phyloP scores from a whole-genome alignment of 2,113 vertebrate species.

The Hemicordylus capensis region DNA sequence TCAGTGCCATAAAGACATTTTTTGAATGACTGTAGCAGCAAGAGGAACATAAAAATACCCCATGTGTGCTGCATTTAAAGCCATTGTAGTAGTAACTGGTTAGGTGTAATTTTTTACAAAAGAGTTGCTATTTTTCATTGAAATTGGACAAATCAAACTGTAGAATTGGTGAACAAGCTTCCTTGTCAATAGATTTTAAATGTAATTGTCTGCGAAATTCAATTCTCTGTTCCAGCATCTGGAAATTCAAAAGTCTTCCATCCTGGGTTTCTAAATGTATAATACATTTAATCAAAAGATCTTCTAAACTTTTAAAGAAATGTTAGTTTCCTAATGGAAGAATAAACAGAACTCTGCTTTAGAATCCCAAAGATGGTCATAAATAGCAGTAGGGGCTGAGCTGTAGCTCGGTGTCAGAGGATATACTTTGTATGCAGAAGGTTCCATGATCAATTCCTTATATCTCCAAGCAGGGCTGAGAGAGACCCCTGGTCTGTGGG shows the following conservation, averaged over 20 bases:
- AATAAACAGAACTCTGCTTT: background rate
- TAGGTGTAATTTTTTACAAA: background rate
- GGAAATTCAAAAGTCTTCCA: too few species aligned
- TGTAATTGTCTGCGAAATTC: background rate
- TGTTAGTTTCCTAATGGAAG: background rate
- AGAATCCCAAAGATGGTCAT: background rate
- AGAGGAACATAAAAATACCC: background rate
- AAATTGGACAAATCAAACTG: constrained; percentile 18
- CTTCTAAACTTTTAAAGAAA: too few species aligned
- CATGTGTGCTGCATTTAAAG: background rate
- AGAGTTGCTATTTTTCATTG: constrained; percentile 3
- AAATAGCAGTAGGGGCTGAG: too few species aligned
- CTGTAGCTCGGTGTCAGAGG: too few species aligned
- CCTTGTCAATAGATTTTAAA: background rate
- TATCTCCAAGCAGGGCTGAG: too few species aligned
- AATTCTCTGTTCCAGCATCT: background rate
- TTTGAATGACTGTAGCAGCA: constrained; percentile 1
- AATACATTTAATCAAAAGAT: too few species aligned
- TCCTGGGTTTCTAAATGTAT: too few species aligned
- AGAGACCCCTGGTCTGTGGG: too few species aligned
- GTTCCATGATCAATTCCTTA: too few species aligned
- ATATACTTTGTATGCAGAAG: too few species aligned
- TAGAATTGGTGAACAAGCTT: rapidly evolving
- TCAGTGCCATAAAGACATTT: constrained; percentile 19
- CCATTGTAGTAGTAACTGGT: background rate